Evolutionary conservation across 35 echinoderm and acorn worm species (phyloP).

Genomic region (Patiria miniata): DNA sequence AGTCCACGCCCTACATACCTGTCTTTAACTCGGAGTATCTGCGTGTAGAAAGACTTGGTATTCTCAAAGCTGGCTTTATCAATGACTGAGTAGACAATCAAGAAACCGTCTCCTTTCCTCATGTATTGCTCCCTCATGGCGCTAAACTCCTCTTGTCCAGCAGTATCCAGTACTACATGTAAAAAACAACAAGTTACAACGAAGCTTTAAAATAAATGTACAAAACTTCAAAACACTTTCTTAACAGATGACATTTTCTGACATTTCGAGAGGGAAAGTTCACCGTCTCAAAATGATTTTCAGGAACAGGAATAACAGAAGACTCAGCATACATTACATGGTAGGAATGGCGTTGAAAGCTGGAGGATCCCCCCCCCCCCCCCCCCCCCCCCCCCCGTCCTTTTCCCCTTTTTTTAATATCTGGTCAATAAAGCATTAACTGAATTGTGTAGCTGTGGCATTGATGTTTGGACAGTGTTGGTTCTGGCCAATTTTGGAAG

Average conservation of each 20-base stretch:
- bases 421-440: too few species aligned
- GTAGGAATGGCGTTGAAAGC: too few species aligned
- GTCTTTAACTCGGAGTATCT: slow-evolving; percentile 96
- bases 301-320: too few species aligned
- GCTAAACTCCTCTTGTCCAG: slow-evolving; percentile 95
- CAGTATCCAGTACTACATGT: slow-evolving; percentile 86
- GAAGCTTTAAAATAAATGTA: not conserved
- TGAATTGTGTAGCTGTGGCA: too few species aligned
- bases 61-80: slow-evolving; percentile 93
- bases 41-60: slow-evolving; percentile 87
- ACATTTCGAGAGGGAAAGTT: too few species aligned
- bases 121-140: slow-evolving; percentile 99
- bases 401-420: too few species aligned
- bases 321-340: too few species aligned
- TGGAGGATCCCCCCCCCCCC: too few species aligned
- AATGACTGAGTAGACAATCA: slow-evolving; percentile 92
- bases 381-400: too few species aligned
- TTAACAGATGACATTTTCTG: not conserved
- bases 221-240: not conserved
- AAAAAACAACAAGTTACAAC: slow-evolving; percentile 49
- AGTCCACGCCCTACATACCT: slow-evolving; percentile 49
- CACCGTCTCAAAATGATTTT: too few species aligned
- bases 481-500: too few species aligned
- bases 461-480: too few species aligned
- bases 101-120: slow-evolving; percentile 95